Conservation (phyloP, 2,113 vertebrate genomes). For the Poeciliopsis occidentalis region DNA sequence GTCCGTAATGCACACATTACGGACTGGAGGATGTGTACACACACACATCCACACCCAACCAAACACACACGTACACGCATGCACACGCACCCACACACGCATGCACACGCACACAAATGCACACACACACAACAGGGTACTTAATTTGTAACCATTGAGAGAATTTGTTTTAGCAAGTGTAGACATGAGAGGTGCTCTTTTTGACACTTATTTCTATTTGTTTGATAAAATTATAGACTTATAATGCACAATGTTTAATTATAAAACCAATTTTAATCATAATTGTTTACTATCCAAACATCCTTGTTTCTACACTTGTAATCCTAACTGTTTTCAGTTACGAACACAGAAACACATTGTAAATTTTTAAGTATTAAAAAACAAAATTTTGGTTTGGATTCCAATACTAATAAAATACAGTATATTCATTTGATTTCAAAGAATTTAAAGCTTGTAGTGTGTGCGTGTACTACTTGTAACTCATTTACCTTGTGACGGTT, state of each 20-base stretch:
- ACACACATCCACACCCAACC: not conserved
- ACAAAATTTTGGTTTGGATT: too few species aligned
- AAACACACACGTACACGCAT: not conserved
- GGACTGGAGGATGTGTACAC: not conserved
- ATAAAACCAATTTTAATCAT: not conserved
- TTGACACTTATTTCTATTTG: constrained; percentile 9
- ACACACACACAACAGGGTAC: too few species aligned
- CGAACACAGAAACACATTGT: too few species aligned
- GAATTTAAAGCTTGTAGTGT: too few species aligned
- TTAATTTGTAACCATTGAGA: too few species aligned
- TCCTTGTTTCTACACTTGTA: too few species aligned
- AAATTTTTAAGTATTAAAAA: too few species aligned
- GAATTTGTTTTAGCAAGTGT: constrained; percentile 30
- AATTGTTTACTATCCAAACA: not conserved
- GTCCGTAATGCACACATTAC: not conserved
- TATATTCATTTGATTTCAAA: too few species aligned
- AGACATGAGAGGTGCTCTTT: constrained; percentile 38
- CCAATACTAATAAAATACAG: too few species aligned
- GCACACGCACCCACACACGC: not conserved
- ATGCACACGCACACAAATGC: not conserved
- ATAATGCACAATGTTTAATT: not conserved
- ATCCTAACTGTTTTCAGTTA: too few species aligned
- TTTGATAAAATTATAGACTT: constrained; percentile 11
- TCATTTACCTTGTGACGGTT: not conserved
- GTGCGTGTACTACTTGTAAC: not conserved